Conservation (phyloP, 2,113 vertebrate genomes). For the Nansenia antarctica region DNA sequence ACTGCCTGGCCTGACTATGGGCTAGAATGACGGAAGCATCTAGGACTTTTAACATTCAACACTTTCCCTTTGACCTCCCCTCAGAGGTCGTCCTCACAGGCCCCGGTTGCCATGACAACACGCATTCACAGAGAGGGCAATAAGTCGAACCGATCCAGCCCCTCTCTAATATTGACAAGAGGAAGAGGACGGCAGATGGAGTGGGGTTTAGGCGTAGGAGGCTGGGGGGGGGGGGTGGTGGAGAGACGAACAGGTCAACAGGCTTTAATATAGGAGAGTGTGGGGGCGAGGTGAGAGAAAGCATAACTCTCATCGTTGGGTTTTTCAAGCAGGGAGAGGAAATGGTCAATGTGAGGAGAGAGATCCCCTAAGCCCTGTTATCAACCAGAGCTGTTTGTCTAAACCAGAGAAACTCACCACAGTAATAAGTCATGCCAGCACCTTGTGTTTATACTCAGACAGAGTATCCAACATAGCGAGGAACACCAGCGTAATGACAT, state of each 20-base stretch:
- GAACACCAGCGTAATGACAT: constrained; percentile 26
- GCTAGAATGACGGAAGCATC: neutral
- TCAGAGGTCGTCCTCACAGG: constrained; percentile 20
- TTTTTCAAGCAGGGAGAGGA: constrained; percentile 9
- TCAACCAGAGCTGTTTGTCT: constrained; percentile 37
- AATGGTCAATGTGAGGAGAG: constrained; percentile 24
- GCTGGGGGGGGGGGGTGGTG: neutral
- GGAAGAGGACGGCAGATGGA: neutral
- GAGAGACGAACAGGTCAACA: constrained; percentile 23
- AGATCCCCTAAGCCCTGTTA: constrained; percentile 31
- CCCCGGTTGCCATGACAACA: neutral
- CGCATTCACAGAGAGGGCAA: neutral
- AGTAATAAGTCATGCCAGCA: constrained; percentile 46
- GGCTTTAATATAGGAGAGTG: constrained; percentile 36
- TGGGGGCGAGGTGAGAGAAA: constrained; percentile 13
- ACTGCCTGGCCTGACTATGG: neutral
- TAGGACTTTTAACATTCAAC: constrained; percentile 14
- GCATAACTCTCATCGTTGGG: constrained; percentile 27
- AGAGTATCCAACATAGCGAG: constrained; percentile 19
- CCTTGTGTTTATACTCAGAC: constrained; percentile 33
- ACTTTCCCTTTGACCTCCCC: constrained; percentile 27
- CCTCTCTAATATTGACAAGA: constrained; percentile 1
- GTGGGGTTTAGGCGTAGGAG: neutral
- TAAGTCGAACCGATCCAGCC: neutral
- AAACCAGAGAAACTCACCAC: constrained; percentile 38